Evolutionary conservation across 2,797 vertebrate species (phyloP).

Genomic region (Clamator glandarius): DNA sequence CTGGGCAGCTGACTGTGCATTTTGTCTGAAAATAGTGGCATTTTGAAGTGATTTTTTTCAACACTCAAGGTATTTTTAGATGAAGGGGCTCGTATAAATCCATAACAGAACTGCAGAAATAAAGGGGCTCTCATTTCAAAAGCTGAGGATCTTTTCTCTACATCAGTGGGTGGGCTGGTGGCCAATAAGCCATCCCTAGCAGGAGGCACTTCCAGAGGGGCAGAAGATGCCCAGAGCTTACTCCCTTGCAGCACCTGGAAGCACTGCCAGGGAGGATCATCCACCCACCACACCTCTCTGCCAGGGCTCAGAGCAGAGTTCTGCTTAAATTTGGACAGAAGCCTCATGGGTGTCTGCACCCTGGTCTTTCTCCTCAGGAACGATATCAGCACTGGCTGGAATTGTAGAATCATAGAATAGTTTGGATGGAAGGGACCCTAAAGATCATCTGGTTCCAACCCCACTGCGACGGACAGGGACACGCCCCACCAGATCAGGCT

Average conservation of each 20-base stretch:
- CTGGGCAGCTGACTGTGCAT: background rate
- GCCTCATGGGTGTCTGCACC: background rate
- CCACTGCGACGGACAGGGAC: no score
- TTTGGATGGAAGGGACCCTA: no score
- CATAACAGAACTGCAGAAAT: background rate
- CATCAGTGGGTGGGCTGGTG: fast-evolving
- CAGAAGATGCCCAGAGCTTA: background rate
- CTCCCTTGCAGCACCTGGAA: background rate
- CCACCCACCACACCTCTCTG: fast-evolving
- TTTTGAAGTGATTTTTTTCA: background rate
- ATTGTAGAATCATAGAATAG: no score
- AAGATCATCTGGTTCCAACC: no score
- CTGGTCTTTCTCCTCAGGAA: background rate
- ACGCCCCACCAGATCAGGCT: no score
- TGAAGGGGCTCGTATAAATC: background rate
- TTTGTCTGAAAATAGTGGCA: background rate
- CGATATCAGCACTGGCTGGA: background rate
- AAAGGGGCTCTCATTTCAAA: background rate
- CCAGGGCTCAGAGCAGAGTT: background rate
- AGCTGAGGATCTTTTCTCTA: background rate
- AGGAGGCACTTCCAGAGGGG: background rate
- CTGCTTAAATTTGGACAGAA: background rate
- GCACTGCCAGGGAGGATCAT: background rate
- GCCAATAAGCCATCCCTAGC: background rate
- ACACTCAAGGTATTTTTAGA: background rate